phyloP scores from a whole-genome alignment of 2,888 invertebrate species.

The Megamerina dolium region DNA sequence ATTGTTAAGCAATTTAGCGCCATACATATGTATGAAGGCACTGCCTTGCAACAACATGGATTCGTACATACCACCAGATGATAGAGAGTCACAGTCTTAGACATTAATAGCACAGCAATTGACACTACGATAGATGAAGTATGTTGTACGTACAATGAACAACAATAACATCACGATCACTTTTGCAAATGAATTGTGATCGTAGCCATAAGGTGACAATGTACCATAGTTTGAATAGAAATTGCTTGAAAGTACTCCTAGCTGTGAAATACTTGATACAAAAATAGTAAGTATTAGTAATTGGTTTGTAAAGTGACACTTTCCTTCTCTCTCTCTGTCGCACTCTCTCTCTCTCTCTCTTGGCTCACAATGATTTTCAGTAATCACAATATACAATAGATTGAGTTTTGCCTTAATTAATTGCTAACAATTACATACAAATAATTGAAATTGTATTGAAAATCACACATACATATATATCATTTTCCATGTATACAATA shows the following conservation, averaged over 20 bases:
- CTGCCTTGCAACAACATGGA: not conserved
- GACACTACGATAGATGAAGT: not conserved
- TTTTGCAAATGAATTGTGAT: slow-evolving; percentile 13
- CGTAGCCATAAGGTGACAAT: not conserved
- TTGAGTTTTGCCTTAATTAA: too few species aligned
- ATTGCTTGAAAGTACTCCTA: slow-evolving; percentile 12
- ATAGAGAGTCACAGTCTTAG: slow-evolving; percentile 2
- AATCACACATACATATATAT: too few species aligned
- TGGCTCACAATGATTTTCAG: too few species aligned
- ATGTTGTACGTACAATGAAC: not conserved
- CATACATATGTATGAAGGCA: not conserved
- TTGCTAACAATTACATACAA: too few species aligned
- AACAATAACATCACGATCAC: slow-evolving; percentile 6
- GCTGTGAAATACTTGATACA: too few species aligned
- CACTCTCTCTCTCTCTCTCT: too few species aligned
- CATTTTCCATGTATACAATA: too few species aligned
- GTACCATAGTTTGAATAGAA: not conserved
- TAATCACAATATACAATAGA: too few species aligned
- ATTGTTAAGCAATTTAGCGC: slow-evolving; percentile 14
- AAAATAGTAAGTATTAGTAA: too few species aligned
- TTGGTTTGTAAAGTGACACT: too few species aligned
- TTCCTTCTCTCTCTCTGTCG: too few species aligned
- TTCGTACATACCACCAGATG: not conserved
- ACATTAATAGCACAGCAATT: not conserved
- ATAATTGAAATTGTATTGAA: too few species aligned